Conservation (phyloP, 2,888 invertebrate species). For the Hanleya hanleyi region DNA sequence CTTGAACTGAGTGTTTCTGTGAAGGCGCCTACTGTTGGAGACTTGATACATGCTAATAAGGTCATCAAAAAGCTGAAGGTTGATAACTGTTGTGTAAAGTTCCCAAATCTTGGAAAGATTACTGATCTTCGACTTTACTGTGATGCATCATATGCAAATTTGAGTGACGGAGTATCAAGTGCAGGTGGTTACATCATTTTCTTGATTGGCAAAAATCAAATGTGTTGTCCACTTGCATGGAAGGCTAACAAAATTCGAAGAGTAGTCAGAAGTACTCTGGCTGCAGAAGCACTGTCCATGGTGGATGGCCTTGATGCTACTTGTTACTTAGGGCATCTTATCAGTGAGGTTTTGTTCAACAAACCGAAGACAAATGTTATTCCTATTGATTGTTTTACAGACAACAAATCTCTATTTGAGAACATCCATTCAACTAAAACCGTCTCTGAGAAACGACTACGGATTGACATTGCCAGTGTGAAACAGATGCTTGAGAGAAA, state of each 20-base stretch:
- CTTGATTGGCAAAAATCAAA: slow-evolving; percentile 23
- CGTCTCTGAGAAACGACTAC: slow-evolving; percentile 32
- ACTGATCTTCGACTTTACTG: slow-evolving; percentile 17
- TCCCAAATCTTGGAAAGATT: background rate
- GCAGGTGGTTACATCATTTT: slow-evolving; percentile 27
- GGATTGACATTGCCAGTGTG: slow-evolving; percentile 31
- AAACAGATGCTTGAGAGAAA: slow-evolving; percentile 27
- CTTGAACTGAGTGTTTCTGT: background rate
- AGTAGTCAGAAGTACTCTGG: slow-evolving; percentile 38
- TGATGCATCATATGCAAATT: slow-evolving; percentile 41
- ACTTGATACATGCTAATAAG: background rate
- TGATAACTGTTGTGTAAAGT: background rate
- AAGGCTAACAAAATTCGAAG: slow-evolving; percentile 29
- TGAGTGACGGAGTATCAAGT: slow-evolving; percentile 32
- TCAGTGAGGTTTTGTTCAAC: slow-evolving; percentile 26
- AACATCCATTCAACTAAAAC: slow-evolving; percentile 36
- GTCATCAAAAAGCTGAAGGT: background rate
- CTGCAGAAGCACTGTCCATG: slow-evolving; percentile 34
- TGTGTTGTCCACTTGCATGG: slow-evolving; percentile 28
- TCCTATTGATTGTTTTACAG: slow-evolving; percentile 33
- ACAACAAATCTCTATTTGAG: slow-evolving; percentile 34
- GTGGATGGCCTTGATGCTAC: slow-evolving; percentile 31
- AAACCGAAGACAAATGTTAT: slow-evolving; percentile 4
- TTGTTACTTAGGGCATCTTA: slow-evolving; percentile 27
- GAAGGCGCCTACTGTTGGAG: background rate